Evolutionary conservation across 1,140 invertebrate species (phyloP).

Genomic region (Drosophila athabasca): DNA sequence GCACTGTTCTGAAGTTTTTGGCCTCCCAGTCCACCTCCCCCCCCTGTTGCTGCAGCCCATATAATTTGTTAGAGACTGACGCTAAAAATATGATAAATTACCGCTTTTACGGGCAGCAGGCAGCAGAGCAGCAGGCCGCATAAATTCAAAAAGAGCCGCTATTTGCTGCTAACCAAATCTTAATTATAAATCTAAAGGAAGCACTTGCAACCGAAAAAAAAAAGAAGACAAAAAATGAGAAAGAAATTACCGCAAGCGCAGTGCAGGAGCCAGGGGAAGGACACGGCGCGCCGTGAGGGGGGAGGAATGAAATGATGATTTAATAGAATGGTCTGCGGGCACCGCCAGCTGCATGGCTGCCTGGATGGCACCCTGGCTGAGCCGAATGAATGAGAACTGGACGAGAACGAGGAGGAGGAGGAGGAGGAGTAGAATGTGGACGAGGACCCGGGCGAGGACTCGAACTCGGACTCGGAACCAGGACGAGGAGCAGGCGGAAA

Average conservation of each 20-base stretch:
- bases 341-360: slow-evolving; percentile 69
- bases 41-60: slow-evolving; percentile 20
- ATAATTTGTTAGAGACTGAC: slow-evolving; percentile 52
- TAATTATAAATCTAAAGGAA: slow-evolving; percentile 83
- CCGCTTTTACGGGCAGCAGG: slow-evolving; percentile 54
- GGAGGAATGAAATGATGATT: slow-evolving; percentile 76
- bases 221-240: slow-evolving; percentile 3
- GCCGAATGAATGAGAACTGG: slow-evolving; percentile 68
- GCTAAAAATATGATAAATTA: slow-evolving; percentile 77
- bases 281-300: background rate
- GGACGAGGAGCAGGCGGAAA: slow-evolving; percentile 55
- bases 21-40: background rate
- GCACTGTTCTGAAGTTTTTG: slow-evolving; percentile 34
- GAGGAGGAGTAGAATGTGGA: background rate
- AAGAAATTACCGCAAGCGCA: slow-evolving; percentile 69
- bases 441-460: slow-evolving; percentile 17
- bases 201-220: slow-evolving; percentile 64
- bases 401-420: too few species aligned
- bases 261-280: slow-evolving; percentile 29
- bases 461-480: slow-evolving; percentile 8
- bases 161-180: slow-evolving; percentile 80
- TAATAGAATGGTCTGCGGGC: slow-evolving; percentile 81
- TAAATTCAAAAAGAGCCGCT: slow-evolving; percentile 51
- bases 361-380: slow-evolving; percentile 48
- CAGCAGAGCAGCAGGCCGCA: slow-evolving; percentile 24